Conservation (phyloP, 2,797 vertebrate genomes). For the Cirrhinus mrigala region DNA sequence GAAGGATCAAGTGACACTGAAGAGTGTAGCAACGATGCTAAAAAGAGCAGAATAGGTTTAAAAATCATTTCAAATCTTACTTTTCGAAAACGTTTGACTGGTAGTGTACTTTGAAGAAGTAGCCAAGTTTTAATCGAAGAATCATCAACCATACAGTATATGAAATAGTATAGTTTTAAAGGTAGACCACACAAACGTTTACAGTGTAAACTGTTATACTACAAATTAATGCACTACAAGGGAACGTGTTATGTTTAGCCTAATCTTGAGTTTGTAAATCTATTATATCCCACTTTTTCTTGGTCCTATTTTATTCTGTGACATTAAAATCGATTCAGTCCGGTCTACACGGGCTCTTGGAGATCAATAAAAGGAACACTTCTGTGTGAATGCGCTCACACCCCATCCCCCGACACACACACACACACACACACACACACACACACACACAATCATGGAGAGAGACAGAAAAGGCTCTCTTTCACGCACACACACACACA, state of each 20-base stretch:
- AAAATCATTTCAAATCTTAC: no score
- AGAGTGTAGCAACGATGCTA: no score
- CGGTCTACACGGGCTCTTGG: not conserved
- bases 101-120: not conserved
- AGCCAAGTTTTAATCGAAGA: not conserved
- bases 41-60: no score
- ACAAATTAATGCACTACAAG: not conserved
- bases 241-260: not conserved
- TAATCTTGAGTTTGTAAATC: not conserved
- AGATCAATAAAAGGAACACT: constrained; percentile 53
- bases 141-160: no score
- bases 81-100: no score
- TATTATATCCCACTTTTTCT: not conserved
- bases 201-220: not conserved
- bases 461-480: constrained; percentile 36
- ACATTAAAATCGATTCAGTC: constrained; percentile 45
- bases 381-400: constrained; percentile 33
- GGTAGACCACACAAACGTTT: not conserved
- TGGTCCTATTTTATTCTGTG: not conserved
- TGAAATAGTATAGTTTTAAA: not conserved
- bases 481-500: constrained; percentile 53
- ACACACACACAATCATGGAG: constrained; percentile 28
- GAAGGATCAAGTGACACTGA: no score
- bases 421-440: constrained; percentile 59
- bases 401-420: constrained; percentile 36